Evolutionary conservation across 2,888 invertebrate genomes (phyloP).

Genomic region (Eubasilissa splendida): DNA sequence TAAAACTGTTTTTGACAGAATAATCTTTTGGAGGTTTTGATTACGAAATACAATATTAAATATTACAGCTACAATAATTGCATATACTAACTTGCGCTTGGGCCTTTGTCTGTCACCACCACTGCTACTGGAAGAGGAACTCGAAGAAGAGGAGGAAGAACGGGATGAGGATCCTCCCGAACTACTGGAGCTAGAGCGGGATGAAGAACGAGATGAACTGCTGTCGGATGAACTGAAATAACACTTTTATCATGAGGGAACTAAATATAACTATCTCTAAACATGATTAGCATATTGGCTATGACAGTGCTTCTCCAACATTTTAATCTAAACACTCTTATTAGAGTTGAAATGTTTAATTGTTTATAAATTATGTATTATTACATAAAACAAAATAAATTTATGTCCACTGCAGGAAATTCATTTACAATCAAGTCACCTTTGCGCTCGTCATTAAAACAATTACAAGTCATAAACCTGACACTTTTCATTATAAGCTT

Average conservation of each 20-base stretch:
- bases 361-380: too few relatives aligned
- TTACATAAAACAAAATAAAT: too few relatives aligned
- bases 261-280: neutral
- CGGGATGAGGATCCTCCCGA: conserved; percentile 75
- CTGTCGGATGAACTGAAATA: conserved; percentile 81
- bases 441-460: too few relatives aligned
- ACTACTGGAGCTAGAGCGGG: conserved; percentile 85
- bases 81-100: conserved; percentile 74
- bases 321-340: too few relatives aligned
- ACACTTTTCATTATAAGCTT: too few relatives aligned
- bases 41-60: neutral
- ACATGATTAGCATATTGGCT: neutral
- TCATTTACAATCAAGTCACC: too few relatives aligned
- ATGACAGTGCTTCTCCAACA: neutral
- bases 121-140: conserved; percentile 78
- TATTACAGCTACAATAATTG: neutral
- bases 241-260: conserved; percentile 4
- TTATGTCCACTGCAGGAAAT: too few relatives aligned
- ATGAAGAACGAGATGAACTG: conserved; percentile 86
- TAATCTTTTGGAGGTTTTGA: neutral
- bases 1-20: too few relatives aligned
- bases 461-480: too few relatives aligned
- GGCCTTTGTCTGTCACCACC: conserved; percentile 77
- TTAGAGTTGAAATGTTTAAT: too few relatives aligned
- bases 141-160: conserved; percentile 73